Evolutionary conservation across 2,888 invertebrate species (phyloP).

Genomic region (Heterodera filipjevi): DNA sequence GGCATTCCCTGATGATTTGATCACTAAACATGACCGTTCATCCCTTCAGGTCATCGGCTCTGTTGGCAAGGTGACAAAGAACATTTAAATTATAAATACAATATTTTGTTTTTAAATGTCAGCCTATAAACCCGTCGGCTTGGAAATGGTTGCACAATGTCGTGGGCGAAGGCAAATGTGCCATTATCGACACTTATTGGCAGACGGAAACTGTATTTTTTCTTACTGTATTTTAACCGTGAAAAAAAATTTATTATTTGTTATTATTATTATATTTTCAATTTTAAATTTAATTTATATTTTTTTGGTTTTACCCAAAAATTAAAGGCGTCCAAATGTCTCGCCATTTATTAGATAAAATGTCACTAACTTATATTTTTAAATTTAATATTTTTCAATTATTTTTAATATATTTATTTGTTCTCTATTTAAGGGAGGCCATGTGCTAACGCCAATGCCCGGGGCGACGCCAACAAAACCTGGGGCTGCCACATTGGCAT

Average conservation of each 20-base stretch:
- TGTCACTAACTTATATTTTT: no score
- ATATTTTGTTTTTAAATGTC: neutral
- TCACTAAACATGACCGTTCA: conserved; percentile 75
- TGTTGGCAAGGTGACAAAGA: conserved; percentile 81
- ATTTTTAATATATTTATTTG: neutral
- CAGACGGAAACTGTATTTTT: conserved; percentile 84
- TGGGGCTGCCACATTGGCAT: conserved; percentile 95
- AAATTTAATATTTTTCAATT: neutral
- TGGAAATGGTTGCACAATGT: conserved; percentile 64
- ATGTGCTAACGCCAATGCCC: conserved; percentile 79
- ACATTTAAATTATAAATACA: neutral
- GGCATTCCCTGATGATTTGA: conserved; percentile 86
- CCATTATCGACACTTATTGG: conserved; percentile 98
- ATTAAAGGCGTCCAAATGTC: no score
- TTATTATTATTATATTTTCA: neutral
- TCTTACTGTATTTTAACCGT: no score
- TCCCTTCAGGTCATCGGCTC: conserved; percentile 83
- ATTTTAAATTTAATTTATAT: conserved; percentile 14
- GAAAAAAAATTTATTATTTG: no score
- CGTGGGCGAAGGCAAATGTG: conserved; percentile 70
- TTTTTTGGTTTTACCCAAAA: no score
- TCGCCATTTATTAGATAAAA: no score
- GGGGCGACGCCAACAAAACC: conserved; percentile 96
- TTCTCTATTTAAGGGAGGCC: conserved; percentile 17
- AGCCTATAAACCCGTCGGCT: conserved; percentile 88